These are phyloP conservation scores for Anticlea derivata DNA, from an alignment of 2,888 invertebrate species.

Conservation along the genomic window DNA sequence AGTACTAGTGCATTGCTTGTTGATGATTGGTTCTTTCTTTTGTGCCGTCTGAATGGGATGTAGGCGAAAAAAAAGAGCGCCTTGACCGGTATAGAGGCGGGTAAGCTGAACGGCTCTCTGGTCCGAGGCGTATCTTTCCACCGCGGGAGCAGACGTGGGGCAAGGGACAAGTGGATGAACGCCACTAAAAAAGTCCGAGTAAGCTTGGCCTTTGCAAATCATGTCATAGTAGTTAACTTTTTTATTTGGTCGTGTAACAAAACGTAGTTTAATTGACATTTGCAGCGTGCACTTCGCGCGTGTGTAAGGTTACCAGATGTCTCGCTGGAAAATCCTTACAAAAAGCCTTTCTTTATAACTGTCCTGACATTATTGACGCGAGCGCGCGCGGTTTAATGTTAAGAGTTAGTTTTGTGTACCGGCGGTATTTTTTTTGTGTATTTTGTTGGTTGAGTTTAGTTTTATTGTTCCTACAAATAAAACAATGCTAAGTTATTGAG, in stretches of 20 bases:
- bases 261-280: conserved; percentile 13
- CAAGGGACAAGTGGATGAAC: conserved; percentile 85
- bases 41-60: conserved; percentile 62
- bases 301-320: too few relatives aligned
- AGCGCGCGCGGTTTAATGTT: too few relatives aligned
- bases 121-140: conserved; percentile 87
- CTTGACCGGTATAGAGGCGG: conserved; percentile 86
- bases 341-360: too few relatives aligned
- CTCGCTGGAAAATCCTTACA: too few relatives aligned
- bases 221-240: conserved; percentile 14
- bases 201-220: conserved; percentile 69
- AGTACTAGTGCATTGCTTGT: conserved; percentile 28
- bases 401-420: too few relatives aligned
- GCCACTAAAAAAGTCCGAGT: conserved; percentile 91
- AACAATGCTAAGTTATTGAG: too few relatives aligned
- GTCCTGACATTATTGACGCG: too few relatives aligned
- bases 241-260: conserved; percentile 36
- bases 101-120: conserved; percentile 85
- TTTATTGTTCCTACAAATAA: too few relatives aligned
- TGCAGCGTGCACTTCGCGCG: background rate
- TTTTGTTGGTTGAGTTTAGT: too few relatives aligned
- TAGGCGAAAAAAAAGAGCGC: conserved; percentile 86
- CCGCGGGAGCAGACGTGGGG: conserved; percentile 80
- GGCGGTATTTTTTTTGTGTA: too few relatives aligned
- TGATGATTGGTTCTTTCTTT: conserved; percentile 48